Conservation (phyloP, 2,113 vertebrate species). For the Gavia stellata region DNA sequence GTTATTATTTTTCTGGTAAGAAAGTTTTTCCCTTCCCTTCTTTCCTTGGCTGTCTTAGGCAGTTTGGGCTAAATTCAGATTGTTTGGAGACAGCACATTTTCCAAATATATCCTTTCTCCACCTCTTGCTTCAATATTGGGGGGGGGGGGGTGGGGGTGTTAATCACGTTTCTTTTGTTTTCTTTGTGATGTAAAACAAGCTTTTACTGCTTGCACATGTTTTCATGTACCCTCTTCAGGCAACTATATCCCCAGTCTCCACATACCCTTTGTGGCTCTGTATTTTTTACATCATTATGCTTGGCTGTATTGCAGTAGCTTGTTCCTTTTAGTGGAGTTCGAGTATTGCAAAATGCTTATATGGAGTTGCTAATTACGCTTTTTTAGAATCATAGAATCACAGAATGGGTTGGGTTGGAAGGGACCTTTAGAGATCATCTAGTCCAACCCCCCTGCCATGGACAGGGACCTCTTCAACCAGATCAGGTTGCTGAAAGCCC, state of each 20-base stretch:
- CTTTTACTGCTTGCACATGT: background rate
- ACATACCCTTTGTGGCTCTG: background rate
- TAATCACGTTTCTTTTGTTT: background rate
- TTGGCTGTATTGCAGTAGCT: background rate
- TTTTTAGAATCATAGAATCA: background rate
- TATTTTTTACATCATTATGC: background rate
- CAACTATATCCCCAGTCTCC: background rate
- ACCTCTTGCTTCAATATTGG: background rate
- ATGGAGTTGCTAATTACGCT: background rate
- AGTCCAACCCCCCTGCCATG: fast-evolving
- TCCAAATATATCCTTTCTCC: background rate
- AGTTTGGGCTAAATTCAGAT: background rate
- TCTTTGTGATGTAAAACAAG: background rate
- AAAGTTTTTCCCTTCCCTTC: background rate
- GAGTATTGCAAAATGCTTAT: background rate
- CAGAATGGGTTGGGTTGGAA: background rate
- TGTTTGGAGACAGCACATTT: background rate
- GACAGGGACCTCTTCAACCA: background rate
- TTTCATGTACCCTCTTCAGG: background rate
- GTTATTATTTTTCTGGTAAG: background rate
- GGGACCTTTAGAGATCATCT: background rate
- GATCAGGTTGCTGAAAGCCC: background rate
- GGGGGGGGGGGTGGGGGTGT: too few species aligned
- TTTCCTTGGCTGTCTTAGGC: background rate
- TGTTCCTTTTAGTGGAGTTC: background rate